Conservation (phyloP, 2,113 vertebrate genomes). For the Damaliscus lunatus region DNA sequence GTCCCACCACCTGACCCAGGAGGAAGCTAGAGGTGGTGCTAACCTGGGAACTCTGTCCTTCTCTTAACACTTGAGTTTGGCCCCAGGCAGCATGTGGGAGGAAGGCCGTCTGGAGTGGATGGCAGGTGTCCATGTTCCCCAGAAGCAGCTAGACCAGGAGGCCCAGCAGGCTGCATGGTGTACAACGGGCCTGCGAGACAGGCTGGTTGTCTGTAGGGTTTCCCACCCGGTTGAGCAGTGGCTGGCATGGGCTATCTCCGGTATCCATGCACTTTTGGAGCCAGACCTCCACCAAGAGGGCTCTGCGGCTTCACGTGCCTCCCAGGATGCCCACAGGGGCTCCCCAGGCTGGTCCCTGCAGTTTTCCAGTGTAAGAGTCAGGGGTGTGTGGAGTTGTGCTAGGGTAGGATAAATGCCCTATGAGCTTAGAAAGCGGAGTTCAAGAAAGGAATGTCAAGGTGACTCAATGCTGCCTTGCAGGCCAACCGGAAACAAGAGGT, state of each 20-base stretch:
- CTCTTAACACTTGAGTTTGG: neutral
- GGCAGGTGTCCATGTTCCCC: neutral
- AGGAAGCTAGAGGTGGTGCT: neutral
- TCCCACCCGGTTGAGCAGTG: accelerated
- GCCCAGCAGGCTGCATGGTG: neutral
- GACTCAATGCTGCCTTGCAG: neutral
- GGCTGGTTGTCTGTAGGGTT: neutral
- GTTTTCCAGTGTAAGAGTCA: neutral
- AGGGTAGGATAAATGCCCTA: neutral
- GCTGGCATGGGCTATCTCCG: neutral
- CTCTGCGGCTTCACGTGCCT: neutral
- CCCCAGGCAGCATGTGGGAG: neutral
- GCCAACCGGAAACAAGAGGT: neutral
- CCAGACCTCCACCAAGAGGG: neutral
- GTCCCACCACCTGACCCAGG: neutral
- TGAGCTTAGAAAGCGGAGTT: neutral
- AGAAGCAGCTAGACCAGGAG: accelerated
- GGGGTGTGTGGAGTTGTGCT: neutral
- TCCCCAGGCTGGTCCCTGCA: neutral
- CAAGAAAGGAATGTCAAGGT: neutral
- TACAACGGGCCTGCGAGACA: accelerated
- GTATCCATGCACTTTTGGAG: neutral
- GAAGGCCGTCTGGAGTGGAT: neutral
- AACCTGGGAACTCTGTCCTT: neutral
- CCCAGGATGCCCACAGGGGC: too few species aligned